Evolutionary conservation across 2,888 invertebrate species (phyloP).

Genomic region (Stenichneumon culpator): DNA sequence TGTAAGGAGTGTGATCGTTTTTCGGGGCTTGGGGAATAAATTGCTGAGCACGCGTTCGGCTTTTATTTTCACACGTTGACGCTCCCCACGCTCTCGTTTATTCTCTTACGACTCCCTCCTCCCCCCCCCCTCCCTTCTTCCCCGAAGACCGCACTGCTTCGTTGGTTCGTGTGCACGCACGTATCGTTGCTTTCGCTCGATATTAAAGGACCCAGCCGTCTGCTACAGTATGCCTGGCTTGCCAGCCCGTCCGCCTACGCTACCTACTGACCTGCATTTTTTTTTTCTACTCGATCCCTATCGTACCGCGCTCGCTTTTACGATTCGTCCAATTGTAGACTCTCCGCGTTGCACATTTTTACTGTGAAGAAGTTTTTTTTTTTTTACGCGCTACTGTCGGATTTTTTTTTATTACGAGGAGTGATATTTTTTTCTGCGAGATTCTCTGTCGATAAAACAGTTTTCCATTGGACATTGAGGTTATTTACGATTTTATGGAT

Average conservation of each 20-base stretch:
- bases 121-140: neutral
- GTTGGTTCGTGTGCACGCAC: conserved; percentile 56
- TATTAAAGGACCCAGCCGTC: conserved; percentile 59
- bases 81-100: conserved; percentile 16
- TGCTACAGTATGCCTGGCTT: conserved; percentile 40
- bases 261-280: conserved; percentile 71
- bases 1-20: neutral
- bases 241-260: conserved; percentile 57
- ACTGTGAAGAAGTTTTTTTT: neutral
- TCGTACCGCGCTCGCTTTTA: conserved; percentile 1
- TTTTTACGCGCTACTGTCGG: neutral
- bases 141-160: conserved; percentile 28
- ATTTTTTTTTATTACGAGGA: neutral
- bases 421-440: neutral
- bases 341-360: neutral
- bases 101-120: conserved; percentile 19
- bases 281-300: conserved; percentile 59
- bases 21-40: conserved; percentile 37
- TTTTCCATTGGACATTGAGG: neutral
- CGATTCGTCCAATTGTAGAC: conserved; percentile 6
- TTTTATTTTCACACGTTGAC: conserved; percentile 15
- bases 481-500: neutral
- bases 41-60: conserved; percentile 45
- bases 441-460: neutral
- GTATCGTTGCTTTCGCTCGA: conserved; percentile 62